Base-by-base conservation (phyloP, 1,140 invertebrate species). In the Drosophila busckii region DNA sequence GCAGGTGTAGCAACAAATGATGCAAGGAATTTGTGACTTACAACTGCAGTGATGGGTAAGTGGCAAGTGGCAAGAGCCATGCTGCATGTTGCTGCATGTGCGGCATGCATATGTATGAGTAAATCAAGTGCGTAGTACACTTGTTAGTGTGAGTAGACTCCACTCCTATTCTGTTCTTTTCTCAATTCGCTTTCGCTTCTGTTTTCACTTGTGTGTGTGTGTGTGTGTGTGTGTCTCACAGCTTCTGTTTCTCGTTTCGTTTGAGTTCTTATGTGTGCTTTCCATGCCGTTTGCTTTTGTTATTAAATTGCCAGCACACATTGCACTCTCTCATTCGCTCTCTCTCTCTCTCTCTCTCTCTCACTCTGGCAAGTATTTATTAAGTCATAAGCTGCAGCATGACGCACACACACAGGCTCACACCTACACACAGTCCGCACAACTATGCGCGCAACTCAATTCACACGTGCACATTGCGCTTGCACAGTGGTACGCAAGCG, bases 241-340 rank as follows among this genome's bases (percentile, higher is more conserved):
- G 17, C 17, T 19, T 7, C 29, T 34, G 44, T 29, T 61, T 17
- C 37, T 29, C 29, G 29, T 20, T 48, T 62, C 7, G n/a, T n/a
- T n/a, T n/a, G n/a, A n/a, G n/a, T 22, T 38, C 22, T 22, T 9
- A 20, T 20, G 2, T 37, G 9, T 20, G 4, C 17, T 38, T 53
- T 38, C 29, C 44, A 50, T 67, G 56, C 73, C 73, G 59, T 73
- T 68, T 73, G 73, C 68, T 70, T 56, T 80, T 66, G 73, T 73
- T 78, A 78, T 80, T 78, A 78, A 73, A 78, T 80, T 78, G 73
- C 73, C 73, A 78, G 73, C 68, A n/a, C 71, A 80, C 73, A 73
- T 64, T 63, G 71, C 67, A 59, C n/a, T n/a, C n/a, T n/a, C n/a
- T n/a, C n/a, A n/a, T n/a, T n/a, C n/a, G n/a, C n/a, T n/a, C n/a